Evolutionary conservation across 2,797 vertebrate genomes (phyloP), one percentile per base, ranked within the genome.

Genomic region (Zalophus californianus): DNA sequence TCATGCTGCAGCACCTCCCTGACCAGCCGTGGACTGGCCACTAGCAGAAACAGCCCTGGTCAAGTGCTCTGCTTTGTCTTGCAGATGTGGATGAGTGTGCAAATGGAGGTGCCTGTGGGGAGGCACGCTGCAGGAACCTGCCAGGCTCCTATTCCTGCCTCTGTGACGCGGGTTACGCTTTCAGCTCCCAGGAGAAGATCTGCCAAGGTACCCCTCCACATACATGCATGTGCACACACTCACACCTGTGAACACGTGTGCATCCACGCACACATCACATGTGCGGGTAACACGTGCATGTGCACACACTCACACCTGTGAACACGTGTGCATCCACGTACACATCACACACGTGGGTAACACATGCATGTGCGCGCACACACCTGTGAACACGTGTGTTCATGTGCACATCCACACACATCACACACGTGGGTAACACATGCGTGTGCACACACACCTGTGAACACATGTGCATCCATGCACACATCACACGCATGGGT

Each of bases 21-120:
- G n/a, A 38, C 66, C 32, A 0, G 16, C 16, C 66, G 0, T 2
- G 29, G 62, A 29, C 62, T 3, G 29, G 62, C 29, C 7, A 8
- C 15, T 3, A 6, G 64, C 62, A 3, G n/a, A 68, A 16, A 21
- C n/a, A 11, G 9, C n/a, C n/a, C 66, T 21, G n/a, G 66, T 21
- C 66, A 21, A 68, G 66, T 18, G 66, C n/a, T 21, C 35, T 21
- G 66, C 18, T 94, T 98, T 70, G 97, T 78, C 94, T 99, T 98
- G 91, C 98, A 99, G 99, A 99, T 96, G 97, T 99, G 94, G 95
- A 99, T 3, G 99, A 99, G 98, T 99, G 99, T 50, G 54, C 88
- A 38, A 98, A 97, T 54, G 29, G 96, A 3, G 97, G 82, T 1
- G 99, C 99, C 96, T 99, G 99, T 88, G 99, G 99, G 97, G 99